Conservation (phyloP, 2,888 invertebrate genomes). For the Pachymerium ferrugineum region DNA sequence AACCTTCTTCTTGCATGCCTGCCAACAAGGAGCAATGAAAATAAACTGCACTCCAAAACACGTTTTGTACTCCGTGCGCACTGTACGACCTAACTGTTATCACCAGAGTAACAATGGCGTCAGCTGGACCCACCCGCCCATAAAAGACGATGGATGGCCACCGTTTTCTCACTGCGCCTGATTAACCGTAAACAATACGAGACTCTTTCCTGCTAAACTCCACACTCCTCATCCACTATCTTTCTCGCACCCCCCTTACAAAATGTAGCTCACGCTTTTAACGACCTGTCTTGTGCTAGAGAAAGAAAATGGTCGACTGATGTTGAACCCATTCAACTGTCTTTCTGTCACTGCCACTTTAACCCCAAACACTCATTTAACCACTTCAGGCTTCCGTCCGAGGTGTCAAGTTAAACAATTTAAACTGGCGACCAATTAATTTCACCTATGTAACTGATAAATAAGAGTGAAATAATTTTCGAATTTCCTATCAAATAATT, state of each 20-base stretch:
- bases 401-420: background rate
- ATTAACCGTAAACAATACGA: constrained; percentile 27
- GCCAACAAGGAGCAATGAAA: constrained; percentile 27
- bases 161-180: constrained; percentile 24
- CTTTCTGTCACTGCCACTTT: constrained; percentile 25
- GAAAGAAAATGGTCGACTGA: constrained; percentile 5
- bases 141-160: constrained; percentile 23
- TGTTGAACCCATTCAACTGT: constrained; percentile 18
- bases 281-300: constrained; percentile 16
- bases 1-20: constrained; percentile 18
- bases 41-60: constrained; percentile 24
- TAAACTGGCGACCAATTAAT: background rate
- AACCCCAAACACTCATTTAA: constrained; percentile 26
- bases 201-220: constrained; percentile 14
- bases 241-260: background rate
- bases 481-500: no score
- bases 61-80: constrained; percentile 15
- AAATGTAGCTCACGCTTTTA: constrained; percentile 10
- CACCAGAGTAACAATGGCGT: constrained; percentile 27
- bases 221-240: background rate
- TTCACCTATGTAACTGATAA: background rate
- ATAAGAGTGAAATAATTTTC: no score
- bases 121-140: constrained; percentile 25
- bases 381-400: background rate
- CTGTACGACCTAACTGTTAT: constrained; percentile 19